phyloP scores from a whole-genome alignment of 1,140 invertebrate genomes.

The Leucophenga varia region DNA sequence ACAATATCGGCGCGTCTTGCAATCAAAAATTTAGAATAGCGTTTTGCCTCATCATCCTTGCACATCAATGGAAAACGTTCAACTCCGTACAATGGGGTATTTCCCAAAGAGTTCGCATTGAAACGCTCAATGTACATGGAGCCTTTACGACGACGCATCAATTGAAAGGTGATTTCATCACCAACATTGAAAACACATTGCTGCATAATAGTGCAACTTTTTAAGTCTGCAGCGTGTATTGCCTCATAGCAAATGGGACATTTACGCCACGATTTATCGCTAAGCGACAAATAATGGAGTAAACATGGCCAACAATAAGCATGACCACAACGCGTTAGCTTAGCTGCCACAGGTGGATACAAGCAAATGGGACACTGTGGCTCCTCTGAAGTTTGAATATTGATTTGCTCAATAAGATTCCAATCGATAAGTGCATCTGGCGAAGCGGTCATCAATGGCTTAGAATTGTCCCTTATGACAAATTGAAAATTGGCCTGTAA shows the following conservation, averaged over 20 bases:
- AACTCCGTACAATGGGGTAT: no score
- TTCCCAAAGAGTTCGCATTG: not conserved
- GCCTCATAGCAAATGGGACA: constrained; percentile 88
- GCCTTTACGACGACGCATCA: constrained; percentile 84
- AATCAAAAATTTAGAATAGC: constrained; percentile 77
- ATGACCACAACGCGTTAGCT: constrained; percentile 93
- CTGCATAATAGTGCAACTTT: constrained; percentile 58
- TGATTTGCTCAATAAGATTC: constrained; percentile 89
- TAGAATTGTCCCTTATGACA: constrained; percentile 77
- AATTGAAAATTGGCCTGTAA: constrained; percentile 96
- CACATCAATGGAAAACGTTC: constrained; percentile 43
- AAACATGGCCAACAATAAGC: constrained; percentile 96
- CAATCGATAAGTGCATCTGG: constrained; percentile 90
- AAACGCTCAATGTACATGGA: constrained; percentile 72
- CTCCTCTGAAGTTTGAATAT: constrained; percentile 67
- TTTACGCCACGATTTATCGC: constrained; percentile 71
- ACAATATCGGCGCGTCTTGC: constrained; percentile 66
- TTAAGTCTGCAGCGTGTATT: constrained; percentile 59
- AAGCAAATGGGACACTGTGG: constrained; percentile 91
- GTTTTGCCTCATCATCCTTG: constrained; percentile 54
- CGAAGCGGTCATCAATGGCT: constrained; percentile 67
- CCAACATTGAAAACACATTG: constrained; percentile 64
- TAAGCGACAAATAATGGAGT: constrained; percentile 85
- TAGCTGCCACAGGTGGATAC: constrained; percentile 76
- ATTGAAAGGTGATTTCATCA: constrained; percentile 74